These are phyloP conservation scores for Melipona quadrifasciata DNA, from an alignment of 1,140 invertebrate genomes.

Conservation along the genomic window DNA sequence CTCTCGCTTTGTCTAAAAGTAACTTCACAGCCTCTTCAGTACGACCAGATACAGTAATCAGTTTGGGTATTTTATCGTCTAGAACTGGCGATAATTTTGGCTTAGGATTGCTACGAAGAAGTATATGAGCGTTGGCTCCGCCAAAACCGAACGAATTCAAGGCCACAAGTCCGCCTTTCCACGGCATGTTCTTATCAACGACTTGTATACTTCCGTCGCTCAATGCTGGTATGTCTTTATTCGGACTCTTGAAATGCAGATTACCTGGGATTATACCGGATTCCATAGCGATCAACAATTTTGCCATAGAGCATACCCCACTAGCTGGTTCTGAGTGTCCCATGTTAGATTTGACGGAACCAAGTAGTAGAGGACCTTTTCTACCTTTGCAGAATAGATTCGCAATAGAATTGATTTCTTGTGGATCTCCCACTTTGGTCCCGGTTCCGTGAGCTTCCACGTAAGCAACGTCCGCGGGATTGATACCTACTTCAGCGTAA, in stretches of 20 bases:
- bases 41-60: conserved; percentile 91
- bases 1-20: conserved; percentile 85
- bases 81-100: conserved; percentile 84
- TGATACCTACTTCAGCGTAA: conserved; percentile 91
- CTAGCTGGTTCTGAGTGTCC: conserved; percentile 98
- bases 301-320: conserved; percentile 93
- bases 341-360: conserved; percentile 99
- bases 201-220: conserved; percentile 93
- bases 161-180: conserved; percentile 92
- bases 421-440: conserved; percentile 96
- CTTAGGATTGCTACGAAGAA: conserved; percentile 91
- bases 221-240: conserved; percentile 94
- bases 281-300: conserved; percentile 96
- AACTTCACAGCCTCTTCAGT: conserved; percentile 90
- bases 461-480: conserved; percentile 91
- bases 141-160: conserved; percentile 99
- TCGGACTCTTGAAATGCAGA: conserved; percentile 93
- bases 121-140: conserved; percentile 96
- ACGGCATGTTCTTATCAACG: conserved; percentile 89
- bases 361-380: conserved; percentile 91
- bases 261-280: conserved; percentile 92
- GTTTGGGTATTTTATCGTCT: conserved; percentile 84
- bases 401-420: conserved; percentile 96
- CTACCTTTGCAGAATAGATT: conserved; percentile 95
- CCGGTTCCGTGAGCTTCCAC: conserved; percentile 98